These are phyloP conservation scores for Melanitta fusca DNA, from an alignment of 2,797 vertebrate species.

Conservation along the genomic window DNA sequence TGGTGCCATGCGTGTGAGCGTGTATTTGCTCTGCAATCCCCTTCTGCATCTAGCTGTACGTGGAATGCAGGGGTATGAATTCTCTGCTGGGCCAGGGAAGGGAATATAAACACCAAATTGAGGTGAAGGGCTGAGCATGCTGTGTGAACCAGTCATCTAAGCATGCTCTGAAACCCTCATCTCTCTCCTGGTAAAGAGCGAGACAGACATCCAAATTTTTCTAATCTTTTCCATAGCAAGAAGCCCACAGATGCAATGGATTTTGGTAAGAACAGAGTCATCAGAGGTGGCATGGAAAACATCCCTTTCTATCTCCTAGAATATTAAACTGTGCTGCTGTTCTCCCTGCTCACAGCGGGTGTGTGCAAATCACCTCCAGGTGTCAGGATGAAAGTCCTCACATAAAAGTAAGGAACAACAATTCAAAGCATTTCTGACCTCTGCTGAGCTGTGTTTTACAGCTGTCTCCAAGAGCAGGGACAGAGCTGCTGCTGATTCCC, in stretches of 20 bases:
- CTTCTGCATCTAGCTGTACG: rapidly evolving
- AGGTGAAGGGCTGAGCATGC: rapidly evolving
- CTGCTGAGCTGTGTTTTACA: not conserved
- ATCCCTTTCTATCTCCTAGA: not conserved
- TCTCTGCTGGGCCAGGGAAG: not conserved
- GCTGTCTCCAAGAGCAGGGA: not conserved
- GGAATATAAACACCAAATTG: not conserved
- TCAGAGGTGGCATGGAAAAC: not conserved
- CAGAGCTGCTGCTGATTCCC: not conserved
- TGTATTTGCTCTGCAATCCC: not conserved
- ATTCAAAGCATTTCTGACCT: not conserved
- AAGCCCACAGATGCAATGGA: rapidly evolving
- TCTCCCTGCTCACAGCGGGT: not conserved
- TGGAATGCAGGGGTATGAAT: not conserved
- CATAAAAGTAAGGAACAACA: not conserved
- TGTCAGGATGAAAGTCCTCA: not conserved
- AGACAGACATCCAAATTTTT: not conserved
- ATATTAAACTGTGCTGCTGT: not conserved
- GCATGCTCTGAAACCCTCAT: not conserved
- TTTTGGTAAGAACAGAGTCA: not conserved
- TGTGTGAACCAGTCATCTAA: not conserved
- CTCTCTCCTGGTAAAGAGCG: not conserved
- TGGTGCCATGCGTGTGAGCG: rapidly evolving
- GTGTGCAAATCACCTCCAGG: not conserved
- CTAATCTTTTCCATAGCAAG: not conserved